Conservation (phyloP, 2,888 invertebrate species). For the Prosapia bicincta region DNA sequence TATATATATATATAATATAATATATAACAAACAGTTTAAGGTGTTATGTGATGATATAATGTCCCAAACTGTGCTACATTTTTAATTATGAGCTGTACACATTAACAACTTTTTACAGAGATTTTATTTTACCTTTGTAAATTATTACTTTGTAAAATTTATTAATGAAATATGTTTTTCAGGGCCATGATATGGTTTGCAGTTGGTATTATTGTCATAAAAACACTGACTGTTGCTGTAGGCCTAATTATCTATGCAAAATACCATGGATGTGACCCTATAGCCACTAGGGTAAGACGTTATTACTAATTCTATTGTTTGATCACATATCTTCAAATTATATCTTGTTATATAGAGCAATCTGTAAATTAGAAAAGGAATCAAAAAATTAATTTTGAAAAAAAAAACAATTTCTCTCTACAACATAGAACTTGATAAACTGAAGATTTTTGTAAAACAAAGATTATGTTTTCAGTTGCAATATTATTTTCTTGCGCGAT, state of each 20-base stretch:
- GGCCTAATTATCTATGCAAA: slow-evolving; percentile 61
- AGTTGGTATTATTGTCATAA: slow-evolving; percentile 55
- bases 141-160: no score
- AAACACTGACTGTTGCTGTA: slow-evolving; percentile 54
- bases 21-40: no score
- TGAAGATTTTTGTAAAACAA: no score
- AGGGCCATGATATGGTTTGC: slow-evolving; percentile 47
- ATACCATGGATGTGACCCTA: slow-evolving; percentile 63
- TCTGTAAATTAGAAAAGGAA: background rate
- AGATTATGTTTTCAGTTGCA: no score
- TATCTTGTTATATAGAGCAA: background rate
- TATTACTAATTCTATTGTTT: background rate
- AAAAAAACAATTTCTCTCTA: background rate
- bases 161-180: background rate
- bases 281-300: slow-evolving; percentile 49
- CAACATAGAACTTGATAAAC: background rate
- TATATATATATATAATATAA: no score
- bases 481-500: no score
- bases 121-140: no score
- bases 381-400: background rate
- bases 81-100: no score
- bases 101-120: no score
- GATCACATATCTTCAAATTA: background rate
- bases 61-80: no score
- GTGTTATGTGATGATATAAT: no score